Base-by-base conservation (phyloP, 2,888 invertebrate genomes). In the Tupiocoris notatus region DNA sequence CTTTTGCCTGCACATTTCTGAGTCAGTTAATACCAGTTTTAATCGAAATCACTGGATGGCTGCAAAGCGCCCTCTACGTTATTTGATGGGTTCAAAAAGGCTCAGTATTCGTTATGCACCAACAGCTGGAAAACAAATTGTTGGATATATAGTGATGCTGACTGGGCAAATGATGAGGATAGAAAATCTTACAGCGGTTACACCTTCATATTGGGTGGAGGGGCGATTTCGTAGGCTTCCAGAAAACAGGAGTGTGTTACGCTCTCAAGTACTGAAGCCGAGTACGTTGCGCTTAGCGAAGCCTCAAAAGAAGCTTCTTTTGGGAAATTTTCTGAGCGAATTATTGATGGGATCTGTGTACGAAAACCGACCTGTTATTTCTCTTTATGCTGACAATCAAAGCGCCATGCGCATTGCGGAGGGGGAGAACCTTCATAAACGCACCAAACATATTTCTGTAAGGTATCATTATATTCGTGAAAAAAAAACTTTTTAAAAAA, bases 281-380 rank as follows among this genome's bases (percentile, higher is more conserved):
- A n/a, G n/a, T n/a, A 70, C 59, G 21, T 61, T n/a, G n/a, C n/a
- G 21, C 22, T 64, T 2, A 64, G 17, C 23, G 64, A 64, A 9
- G 64, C 64, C 1, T 21, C 64, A 3, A 64, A 64, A 20, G 64
- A 64, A 22, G 64, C 64, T 24, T 1, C 23, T 23, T 64, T 64
- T 3, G 17, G n/a, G 21, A 7, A 21, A 21, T 59, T 59, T 1
- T 59, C n/a, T n/a, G n/a, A n/a, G n/a, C n/a, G n/a, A n/a, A n/a
- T n/a, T n/a, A n/a, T n/a, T n/a, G n/a, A n/a, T 59, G n/a, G n/a
- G n/a, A n/a, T n/a, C n/a, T n/a, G n/a, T n/a, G n/a, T n/a, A n/a
- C n/a, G n/a, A n/a, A n/a, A n/a, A n/a, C n/a, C n/a, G n/a, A n/a
- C n/a, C n/a, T n/a, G n/a, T n/a, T n/a, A n/a, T n/a, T n/a, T n/a